Base-by-base conservation (phyloP, 2,888 invertebrate species). In the Drosophila robusta region DNA sequence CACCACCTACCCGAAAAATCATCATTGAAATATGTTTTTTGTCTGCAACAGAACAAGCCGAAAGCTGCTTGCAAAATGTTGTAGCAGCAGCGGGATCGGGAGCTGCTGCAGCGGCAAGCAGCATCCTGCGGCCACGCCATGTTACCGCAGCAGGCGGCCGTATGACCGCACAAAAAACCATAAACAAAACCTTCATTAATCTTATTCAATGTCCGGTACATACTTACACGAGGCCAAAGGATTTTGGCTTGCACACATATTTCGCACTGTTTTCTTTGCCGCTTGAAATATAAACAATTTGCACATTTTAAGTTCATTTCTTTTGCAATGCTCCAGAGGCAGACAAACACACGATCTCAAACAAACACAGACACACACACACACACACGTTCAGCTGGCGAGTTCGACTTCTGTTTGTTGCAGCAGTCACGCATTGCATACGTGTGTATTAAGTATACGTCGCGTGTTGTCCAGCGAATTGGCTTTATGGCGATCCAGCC, bases 201-300 rank as follows among this genome's bases (percentile, higher is more conserved):
- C 85, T 85, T 85, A 79, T 84, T 85, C 85, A 85, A 89, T 89
- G 85, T 85, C 85, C 87, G 50, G 75, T 71, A 79, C 89, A 89
- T 77, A 79, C 87, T 88, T 80, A 79, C 86, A 86, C 55, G 34
- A 34, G 73, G 26, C 51, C 60, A 41, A 58, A 39, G 70, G 47
- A 73, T 83, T 70, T 64, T 38, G 41, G 32, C 52, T 45, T 68
- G 70, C 61, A 67, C 61, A 67, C 39, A 61, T 39, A 46, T 44
- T 47, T 47, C 22, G 26, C 26, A 32, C 39, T 65, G 49, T 72
- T 54, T 51, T 56, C 42, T 77, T 80, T 62, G 69, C 51, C 56
- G 38, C 69, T 50, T 69, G 49, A 70, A 80, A 74, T 70, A 84
- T 84, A 84, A 85, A 84, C 89, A 89, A 85, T 85, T 85, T 85